Conservation (phyloP, 2,113 vertebrate genomes). For the Chascanopsetta lugubris region DNA sequence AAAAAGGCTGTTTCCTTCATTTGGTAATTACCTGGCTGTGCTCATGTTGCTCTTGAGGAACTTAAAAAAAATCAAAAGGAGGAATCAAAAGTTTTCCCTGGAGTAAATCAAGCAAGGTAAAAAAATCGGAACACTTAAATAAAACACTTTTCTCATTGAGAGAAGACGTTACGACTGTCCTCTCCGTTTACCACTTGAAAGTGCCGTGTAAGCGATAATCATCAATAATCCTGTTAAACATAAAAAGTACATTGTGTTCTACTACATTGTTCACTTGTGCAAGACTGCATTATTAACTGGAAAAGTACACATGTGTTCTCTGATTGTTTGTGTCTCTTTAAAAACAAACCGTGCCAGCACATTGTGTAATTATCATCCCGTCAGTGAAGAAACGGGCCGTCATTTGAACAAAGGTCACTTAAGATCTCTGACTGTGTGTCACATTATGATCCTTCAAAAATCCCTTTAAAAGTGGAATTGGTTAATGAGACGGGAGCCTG, state of each 20-base stretch:
- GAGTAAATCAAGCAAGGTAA: neutral
- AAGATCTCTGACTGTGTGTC: slow-evolving; percentile 11
- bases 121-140: slow-evolving; percentile 11
- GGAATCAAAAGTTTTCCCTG: too few relatives aligned
- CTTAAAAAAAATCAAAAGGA: slow-evolving; percentile 29
- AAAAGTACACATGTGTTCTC: slow-evolving; percentile 1
- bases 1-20: slow-evolving; percentile 22
- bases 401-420: slow-evolving; percentile 45
- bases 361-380: slow-evolving; percentile 4
- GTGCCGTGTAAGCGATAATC: slow-evolving; percentile 6
- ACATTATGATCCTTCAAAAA: slow-evolving; percentile 6
- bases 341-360: slow-evolving; percentile 3
- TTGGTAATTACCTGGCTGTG: slow-evolving; percentile 42
- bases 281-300: slow-evolving; percentile 13
- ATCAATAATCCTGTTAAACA: neutral
- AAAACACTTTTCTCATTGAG: neutral
- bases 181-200: neutral
- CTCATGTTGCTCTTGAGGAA: slow-evolving; percentile 12
- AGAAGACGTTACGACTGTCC: slow-evolving; percentile 1
- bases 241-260: slow-evolving; percentile 14
- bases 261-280: slow-evolving; percentile 11
- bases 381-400: slow-evolving; percentile 15
- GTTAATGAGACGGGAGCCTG: too few relatives aligned
- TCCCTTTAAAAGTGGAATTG: too few relatives aligned
- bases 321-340: neutral